A percentile compares a stretch with the other conserved stretches of the same genome.
Conservation (phyloP, 2,113 vertebrate genomes). For the Channa argus region DNA sequence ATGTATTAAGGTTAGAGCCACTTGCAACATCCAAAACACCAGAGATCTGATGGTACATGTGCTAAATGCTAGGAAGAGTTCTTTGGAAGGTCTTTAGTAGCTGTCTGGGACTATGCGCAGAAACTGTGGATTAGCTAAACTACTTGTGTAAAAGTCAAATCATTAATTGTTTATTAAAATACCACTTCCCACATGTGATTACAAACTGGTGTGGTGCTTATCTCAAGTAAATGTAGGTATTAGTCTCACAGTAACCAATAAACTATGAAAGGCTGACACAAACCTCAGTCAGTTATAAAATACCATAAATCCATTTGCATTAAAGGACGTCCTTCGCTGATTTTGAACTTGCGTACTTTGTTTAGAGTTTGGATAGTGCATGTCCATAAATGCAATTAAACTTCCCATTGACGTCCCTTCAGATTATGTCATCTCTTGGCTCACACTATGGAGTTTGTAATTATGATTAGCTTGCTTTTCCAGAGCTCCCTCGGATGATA, state of each 20-base stretch:
- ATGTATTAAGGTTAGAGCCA: constrained; percentile 27
- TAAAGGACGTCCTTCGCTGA: no score
- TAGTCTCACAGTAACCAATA: background rate
- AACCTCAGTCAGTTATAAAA: no score
- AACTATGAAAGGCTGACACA: background rate
- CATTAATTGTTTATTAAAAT: background rate
- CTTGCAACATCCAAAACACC: constrained; percentile 10
- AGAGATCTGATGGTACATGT: background rate
- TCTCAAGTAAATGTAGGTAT: background rate
- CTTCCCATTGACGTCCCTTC: no score
- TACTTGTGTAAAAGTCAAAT: background rate
- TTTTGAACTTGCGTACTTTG: no score
- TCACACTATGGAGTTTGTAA: no score
- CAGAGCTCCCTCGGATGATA: no score
- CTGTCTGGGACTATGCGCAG: background rate
- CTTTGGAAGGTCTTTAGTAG: background rate
- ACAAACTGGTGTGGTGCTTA: background rate
- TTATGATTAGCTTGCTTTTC: no score
- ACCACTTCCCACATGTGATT: background rate
- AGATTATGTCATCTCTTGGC: no score
- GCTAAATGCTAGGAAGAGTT: constrained; percentile 18
- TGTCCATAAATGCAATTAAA: no score
- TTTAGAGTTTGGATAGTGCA: no score
- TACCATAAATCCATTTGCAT: no score
- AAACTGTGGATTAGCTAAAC: background rate